A percentile compares a stretch with the other conserved stretches of the same genome.
Conservation (phyloP, 2,113 vertebrate species). For the Amphilophus citrinellus region DNA sequence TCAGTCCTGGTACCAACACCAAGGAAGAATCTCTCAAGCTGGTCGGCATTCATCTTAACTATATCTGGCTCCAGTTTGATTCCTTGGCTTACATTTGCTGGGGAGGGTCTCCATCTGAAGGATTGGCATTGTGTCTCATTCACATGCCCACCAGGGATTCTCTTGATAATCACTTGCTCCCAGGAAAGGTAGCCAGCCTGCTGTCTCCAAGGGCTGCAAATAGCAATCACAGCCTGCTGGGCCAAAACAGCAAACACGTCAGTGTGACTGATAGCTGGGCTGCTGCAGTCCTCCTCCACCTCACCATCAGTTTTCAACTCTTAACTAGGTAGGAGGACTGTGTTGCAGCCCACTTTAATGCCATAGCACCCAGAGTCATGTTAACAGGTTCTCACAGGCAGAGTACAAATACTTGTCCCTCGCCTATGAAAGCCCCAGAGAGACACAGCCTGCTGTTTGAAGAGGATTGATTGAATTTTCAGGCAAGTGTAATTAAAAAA, state of each 20-base stretch:
- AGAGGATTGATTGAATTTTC: constrained; percentile 31
- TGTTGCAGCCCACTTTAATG: constrained; percentile 43
- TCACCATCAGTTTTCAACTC: constrained; percentile 35
- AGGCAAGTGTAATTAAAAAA: constrained; percentile 47
- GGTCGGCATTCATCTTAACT: background rate
- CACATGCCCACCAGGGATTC: constrained; percentile 29
- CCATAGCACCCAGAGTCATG: constrained; percentile 34
- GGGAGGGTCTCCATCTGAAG: constrained; percentile 14
- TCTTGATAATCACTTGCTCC: constrained; percentile 62
- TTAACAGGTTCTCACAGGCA: constrained; percentile 55
- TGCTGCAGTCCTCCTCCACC: constrained; percentile 55
- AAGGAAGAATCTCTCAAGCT: constrained; percentile 2
- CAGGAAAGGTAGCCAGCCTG: constrained; percentile 43
- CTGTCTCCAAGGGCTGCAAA: constrained; percentile 61
- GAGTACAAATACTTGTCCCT: constrained; percentile 38
- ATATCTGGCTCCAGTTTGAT: constrained; percentile 21
- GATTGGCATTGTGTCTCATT: constrained; percentile 33
- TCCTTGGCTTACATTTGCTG: background rate
- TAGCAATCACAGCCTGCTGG: constrained; percentile 42
- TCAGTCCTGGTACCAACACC: background rate
- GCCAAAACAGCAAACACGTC: constrained; percentile 35
- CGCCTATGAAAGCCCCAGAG: constrained; percentile 17
- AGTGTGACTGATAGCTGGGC: constrained; percentile 48
- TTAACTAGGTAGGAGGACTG: constrained; percentile 54
- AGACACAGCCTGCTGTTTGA: constrained; percentile 20